These are phyloP conservation scores for Hemitrygon akajei DNA, from an alignment of 2,797 vertebrate genomes.

Conservation along the genomic window DNA sequence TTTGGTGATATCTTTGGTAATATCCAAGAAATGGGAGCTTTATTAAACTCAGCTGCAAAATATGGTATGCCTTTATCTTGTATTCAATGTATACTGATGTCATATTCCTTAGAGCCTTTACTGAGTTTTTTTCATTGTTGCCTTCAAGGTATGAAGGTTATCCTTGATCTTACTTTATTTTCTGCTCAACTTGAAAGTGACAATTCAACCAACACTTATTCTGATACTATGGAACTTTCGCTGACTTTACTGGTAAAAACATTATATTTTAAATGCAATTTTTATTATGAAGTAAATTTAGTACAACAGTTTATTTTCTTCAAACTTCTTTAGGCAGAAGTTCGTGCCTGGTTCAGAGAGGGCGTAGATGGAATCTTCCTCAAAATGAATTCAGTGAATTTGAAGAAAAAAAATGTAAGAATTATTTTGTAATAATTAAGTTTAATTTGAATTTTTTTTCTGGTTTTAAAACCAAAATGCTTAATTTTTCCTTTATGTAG, in stretches of 20 bases:
- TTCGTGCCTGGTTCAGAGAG: background rate
- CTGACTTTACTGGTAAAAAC: background rate
- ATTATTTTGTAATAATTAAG: background rate
- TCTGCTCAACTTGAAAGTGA: background rate
- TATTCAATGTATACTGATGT: background rate
- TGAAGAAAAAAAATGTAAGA: background rate
- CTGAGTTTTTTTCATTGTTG: background rate
- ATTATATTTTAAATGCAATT: background rate
- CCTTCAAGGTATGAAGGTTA: background rate
- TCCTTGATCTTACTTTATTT: constrained; percentile 19
- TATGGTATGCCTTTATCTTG: background rate
- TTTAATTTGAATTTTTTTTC: background rate
- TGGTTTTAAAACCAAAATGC: background rate
- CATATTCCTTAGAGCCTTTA: background rate
- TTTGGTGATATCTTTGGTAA: background rate
- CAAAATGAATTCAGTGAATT: background rate
- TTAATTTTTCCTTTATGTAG: background rate
- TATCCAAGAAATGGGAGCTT: background rate
- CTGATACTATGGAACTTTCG: background rate
- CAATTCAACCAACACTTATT: background rate
- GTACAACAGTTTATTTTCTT: background rate
- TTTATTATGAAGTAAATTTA: background rate
- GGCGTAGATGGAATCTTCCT: constrained; percentile 29
- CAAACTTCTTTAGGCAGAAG: constrained; percentile 1
- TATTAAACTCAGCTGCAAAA: background rate